These are phyloP conservation scores for Neria commutata DNA, from an alignment of 2,888 invertebrate species.

Conservation along the genomic window DNA sequence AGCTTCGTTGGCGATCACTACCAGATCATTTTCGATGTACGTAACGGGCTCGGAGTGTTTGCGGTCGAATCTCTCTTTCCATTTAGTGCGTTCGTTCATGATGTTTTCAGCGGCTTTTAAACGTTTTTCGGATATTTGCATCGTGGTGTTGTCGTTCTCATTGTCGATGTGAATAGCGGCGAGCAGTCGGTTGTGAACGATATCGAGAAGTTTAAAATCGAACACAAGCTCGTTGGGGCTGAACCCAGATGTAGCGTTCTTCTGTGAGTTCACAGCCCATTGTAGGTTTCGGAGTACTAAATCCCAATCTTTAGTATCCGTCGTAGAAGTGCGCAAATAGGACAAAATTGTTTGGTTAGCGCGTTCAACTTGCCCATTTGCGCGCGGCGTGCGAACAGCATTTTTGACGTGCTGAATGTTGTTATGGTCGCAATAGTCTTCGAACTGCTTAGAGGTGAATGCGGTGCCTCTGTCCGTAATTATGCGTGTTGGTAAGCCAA, in stretches of 20 bases:
- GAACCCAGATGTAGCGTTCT: slow-evolving; percentile 16
- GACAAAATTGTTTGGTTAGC: slow-evolving; percentile 27
- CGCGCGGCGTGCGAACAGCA: slow-evolving; percentile 30
- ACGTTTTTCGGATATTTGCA: slow-evolving; percentile 10
- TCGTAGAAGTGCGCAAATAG: slow-evolving; percentile 29
- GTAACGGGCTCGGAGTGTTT: slow-evolving; percentile 7
- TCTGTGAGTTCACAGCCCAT: slow-evolving; percentile 17
- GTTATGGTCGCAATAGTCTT: slow-evolving; percentile 10
- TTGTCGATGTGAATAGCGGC: slow-evolving; percentile 1
- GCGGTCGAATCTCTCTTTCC: slow-evolving; percentile 23
- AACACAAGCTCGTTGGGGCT: slow-evolving; percentile 24
- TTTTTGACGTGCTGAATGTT: slow-evolving; percentile 23
- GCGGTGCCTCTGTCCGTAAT: slow-evolving; percentile 27
- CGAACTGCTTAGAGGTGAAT: slow-evolving; percentile 25
- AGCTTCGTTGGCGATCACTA: slow-evolving; percentile 24
- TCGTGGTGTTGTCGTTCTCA: neutral
- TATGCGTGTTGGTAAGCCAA: slow-evolving; percentile 33
- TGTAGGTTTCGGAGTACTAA: slow-evolving; percentile 14
- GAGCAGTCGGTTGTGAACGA: slow-evolving; percentile 17
- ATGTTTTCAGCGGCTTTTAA: slow-evolving; percentile 14
- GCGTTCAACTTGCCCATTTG: slow-evolving; percentile 27
- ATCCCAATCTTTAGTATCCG: slow-evolving; percentile 18
- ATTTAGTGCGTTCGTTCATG: slow-evolving; percentile 7
- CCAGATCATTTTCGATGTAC: slow-evolving; percentile 10
- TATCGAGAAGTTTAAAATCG: slow-evolving; percentile 12